Base-by-base conservation (phyloP, 2,113 vertebrate genomes). In the Protomyctophum bolini region DNA sequence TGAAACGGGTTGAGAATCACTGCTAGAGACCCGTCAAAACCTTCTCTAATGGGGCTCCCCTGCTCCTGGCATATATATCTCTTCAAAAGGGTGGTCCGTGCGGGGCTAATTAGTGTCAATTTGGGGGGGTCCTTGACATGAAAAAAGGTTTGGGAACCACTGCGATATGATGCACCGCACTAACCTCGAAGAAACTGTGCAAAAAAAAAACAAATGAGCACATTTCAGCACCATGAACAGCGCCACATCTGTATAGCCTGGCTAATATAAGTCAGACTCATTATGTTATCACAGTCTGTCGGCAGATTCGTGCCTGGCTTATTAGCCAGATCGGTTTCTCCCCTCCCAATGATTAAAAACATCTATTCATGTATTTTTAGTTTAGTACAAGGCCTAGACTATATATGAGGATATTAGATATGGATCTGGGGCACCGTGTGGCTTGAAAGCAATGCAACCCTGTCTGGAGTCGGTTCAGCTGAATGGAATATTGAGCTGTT, bases 151-250 rank as follows among this genome's bases (percentile, higher is more conserved):
- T n/a, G n/a, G n/a, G n/a, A 2, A 33, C 33, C 33, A 51, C 8
- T 51, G n/a, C n/a, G n/a, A n/a, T n/a, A n/a, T n/a, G n/a, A 21
- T 21, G 6, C 50, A 52, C 3, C 6, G 50, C 12, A 52, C 12
- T 10, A 12, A 52, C 50, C 6, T 9, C 4, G 2, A 10, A 10
- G 0, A 52, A 1, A 21, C 2, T 21, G 21, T 21, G 9, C 50
- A 9, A 52, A 52, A 58, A 5, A 5, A 9, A 52, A 52, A 58
- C 1, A 5, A 11, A 7, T 12, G 10, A 48, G 65, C 12, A 62
- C 61, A 10, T n/a, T 62, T 62, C 86, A 89, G 84, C 79, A 87
- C 81, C 86, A 59, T 41, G 78, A 61, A 77, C 84, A 86, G 83
- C 74, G 60, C 59, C 70, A 58, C 72, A 8, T 15, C 41, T n/a